Evolutionary conservation across 2,888 invertebrate species (phyloP), one percentile per base, ranked within the genome.

Genomic region (Parnassius orleans): DNA sequence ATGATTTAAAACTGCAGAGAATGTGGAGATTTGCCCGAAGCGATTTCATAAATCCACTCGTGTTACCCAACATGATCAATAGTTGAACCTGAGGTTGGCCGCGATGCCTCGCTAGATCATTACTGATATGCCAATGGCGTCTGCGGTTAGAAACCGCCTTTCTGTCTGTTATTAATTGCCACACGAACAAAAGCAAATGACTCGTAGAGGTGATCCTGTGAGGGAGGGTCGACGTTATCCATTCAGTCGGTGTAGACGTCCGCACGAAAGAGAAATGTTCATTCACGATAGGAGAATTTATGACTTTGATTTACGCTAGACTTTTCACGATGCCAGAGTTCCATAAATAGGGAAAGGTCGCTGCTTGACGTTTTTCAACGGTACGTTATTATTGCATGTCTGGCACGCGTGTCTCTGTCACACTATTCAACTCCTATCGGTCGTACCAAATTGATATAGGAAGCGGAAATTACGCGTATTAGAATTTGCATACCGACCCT

Each of bases 121-220:
- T 85, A 87, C 86, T 81, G 88, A 89, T 87, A 88, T 83, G 81
- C 83, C 81, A 81, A 84, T 83, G 83, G 84, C 79, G 86, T 81
- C 76, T 80, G 87, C 78, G 87, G 86, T 82, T 83, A 76, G 80
- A 82, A 84, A 84, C 87, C 87, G 86, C 88, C 88, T 87, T 84
- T 80, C 86, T 86, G 87, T 74, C 80, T 77, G 87, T 89, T 90
- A 90, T 90, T 91, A 91, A 90, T 91, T 90, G 89, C 90, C 79
- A 68, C 77, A 79, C 81, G 91, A 90, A 91, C 90, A 90, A 91
- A 90, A 89, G 90, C 90, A 90, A 90, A 90, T 90, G 90, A 90
- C 89, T 90, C 79, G 83, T 86, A 79, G 87, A 89, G 90, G 90
- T 90, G 90, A 90, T 90, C 87, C 88, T 80, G 80, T 78, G 78